These are phyloP conservation scores for Sicus ferrugineus DNA, from an alignment of 2,888 invertebrate genomes.

Conservation along the genomic window DNA sequence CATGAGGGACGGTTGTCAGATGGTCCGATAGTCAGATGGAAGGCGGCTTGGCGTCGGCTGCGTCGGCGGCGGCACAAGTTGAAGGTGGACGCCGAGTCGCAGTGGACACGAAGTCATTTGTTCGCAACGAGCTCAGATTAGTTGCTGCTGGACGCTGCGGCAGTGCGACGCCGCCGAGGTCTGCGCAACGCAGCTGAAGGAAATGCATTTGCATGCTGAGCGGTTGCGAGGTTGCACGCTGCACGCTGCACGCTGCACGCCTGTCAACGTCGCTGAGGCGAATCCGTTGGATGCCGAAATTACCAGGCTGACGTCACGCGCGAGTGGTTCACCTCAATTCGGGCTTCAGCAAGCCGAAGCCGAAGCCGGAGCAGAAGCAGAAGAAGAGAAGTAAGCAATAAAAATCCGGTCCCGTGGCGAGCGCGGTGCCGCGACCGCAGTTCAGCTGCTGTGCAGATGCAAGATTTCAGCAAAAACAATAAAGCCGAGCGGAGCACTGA, in stretches of 20 bases:
- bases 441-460: not conserved
- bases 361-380: not conserved
- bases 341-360: not conserved
- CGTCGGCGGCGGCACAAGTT: slow-evolving; percentile 4
- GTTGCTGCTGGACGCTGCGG: no score
- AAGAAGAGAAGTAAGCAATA: not conserved
- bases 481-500: no score
- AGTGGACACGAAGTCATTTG: slow-evolving; percentile 21
- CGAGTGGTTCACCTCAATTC: not conserved
- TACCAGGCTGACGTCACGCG: slow-evolving; percentile 1
- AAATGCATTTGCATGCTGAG: slow-evolving; percentile 26
- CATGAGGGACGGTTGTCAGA: slow-evolving; percentile 8
- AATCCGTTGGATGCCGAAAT: slow-evolving; percentile 1
- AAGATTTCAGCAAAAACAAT: not conserved
- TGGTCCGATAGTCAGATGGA: not conserved
- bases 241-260: slow-evolving; percentile 14
- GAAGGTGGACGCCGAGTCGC: slow-evolving; percentile 8
- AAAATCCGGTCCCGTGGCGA: not conserved
- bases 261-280: slow-evolving; percentile 21
- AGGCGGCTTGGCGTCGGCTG: not conserved
- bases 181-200: not conserved
- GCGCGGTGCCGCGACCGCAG: not conserved
- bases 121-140: slow-evolving; percentile 24
- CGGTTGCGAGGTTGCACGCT: not conserved
- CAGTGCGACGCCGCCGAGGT: slow-evolving; percentile 9